These are phyloP conservation scores for Cinara cedri DNA, from an alignment of 2,888 invertebrate genomes.

Conservation along the genomic window DNA sequence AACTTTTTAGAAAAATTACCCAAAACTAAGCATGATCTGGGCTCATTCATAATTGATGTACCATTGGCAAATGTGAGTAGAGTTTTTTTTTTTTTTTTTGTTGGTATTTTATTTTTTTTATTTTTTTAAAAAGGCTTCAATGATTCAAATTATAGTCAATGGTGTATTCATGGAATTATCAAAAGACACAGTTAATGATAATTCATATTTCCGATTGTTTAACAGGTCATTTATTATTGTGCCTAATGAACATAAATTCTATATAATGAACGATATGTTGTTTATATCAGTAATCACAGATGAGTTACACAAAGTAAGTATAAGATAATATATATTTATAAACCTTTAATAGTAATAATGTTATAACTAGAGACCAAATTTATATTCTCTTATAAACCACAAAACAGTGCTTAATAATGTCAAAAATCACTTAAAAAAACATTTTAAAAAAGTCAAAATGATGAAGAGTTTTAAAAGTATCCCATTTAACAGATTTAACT, in stretches of 20 bases:
- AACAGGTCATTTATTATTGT: conserved; percentile 79
- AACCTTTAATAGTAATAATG: too few relatives aligned
- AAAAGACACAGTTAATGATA: conserved; percentile 62
- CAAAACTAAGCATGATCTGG: conserved; percentile 82
- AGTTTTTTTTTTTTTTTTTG: neutral
- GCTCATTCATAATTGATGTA: conserved; percentile 90
- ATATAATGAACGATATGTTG: conserved; percentile 84
- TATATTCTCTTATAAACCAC: too few relatives aligned
- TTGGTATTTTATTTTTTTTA: neutral
- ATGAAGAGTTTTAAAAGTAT: too few relatives aligned
- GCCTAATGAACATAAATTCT: conserved; percentile 79
- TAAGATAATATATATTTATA: too few relatives aligned
- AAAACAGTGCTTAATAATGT: too few relatives aligned
- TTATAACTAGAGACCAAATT: too few relatives aligned
- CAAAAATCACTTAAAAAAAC: too few relatives aligned
- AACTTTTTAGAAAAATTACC: conserved; percentile 84
- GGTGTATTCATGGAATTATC: conserved; percentile 81
- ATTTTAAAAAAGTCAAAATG: too few relatives aligned
- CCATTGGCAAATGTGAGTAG: conserved; percentile 72
- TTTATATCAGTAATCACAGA: conserved; percentile 77
- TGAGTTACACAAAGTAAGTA: too few relatives aligned
- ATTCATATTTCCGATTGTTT: conserved; percentile 71
- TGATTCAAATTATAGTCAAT: conserved; percentile 81
- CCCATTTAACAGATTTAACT: too few relatives aligned
- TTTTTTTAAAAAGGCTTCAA: conserved; percentile 68